A percentile compares a stretch with the other conserved stretches of the same genome.
These are phyloP conservation scores for Caenorhabditis latens DNA, from an alignment of 1,140 invertebrate species.

Conservation along the genomic window DNA sequence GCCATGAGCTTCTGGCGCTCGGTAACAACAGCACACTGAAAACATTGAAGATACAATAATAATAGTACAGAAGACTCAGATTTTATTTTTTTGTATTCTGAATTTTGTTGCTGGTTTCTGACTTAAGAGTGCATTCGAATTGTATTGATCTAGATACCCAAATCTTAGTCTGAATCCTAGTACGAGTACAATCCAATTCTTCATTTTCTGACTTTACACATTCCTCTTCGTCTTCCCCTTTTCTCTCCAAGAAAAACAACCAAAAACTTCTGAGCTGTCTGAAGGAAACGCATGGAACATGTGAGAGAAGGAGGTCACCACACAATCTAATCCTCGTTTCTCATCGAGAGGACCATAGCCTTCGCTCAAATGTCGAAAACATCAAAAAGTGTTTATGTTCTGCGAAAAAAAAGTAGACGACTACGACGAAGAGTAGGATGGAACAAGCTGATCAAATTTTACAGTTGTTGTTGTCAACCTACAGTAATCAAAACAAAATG, in stretches of 20 bases:
- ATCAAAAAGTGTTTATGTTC: conserved; percentile 48
- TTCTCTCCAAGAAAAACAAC: conserved; percentile 15
- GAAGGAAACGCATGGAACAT: background rate
- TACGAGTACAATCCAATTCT: conserved; percentile 17
- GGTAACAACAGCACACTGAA: conserved; percentile 75
- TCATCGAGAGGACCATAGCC: conserved; percentile 41
- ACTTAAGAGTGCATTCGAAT: background rate
- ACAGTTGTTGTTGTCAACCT: background rate
- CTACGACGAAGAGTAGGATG: background rate
- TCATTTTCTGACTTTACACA: conserved; percentile 40
- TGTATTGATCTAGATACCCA: conserved; percentile 3
- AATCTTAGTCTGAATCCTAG: no score
- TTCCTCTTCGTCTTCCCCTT: background rate
- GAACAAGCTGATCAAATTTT: conserved; percentile 19
- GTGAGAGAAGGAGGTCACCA: conserved; percentile 29
- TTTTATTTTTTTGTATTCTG: background rate
- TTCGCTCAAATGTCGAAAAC: conserved; percentile 39
- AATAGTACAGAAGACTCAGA: no score
- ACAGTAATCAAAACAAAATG: background rate
- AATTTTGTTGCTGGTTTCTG: background rate
- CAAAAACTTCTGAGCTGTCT: conserved; percentile 50
- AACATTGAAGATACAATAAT: background rate
- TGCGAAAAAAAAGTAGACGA: background rate
- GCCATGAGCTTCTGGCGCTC: conserved; percentile 76
- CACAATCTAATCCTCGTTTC: conserved; percentile 56